Evolutionary conservation across 2,888 invertebrate genomes (phyloP).

Genomic region (Carabus problematicus): DNA sequence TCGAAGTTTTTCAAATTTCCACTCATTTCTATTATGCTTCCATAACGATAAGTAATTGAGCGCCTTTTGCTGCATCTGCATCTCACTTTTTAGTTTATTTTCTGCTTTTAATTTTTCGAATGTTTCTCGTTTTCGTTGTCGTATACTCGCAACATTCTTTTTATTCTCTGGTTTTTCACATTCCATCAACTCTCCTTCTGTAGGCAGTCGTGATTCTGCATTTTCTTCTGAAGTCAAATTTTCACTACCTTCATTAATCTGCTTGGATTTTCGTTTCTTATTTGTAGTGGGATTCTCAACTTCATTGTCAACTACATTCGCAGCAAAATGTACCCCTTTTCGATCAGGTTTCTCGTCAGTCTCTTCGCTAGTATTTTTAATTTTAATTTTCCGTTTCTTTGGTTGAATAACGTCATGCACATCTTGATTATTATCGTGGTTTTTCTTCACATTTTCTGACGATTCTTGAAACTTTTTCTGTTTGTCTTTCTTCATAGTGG

Average conservation of each 20-base stretch:
- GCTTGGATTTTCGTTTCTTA: slow-evolving; percentile 7
- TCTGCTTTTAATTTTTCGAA: slow-evolving; percentile 65
- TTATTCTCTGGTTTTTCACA: slow-evolving; percentile 54
- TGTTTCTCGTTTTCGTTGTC: slow-evolving; percentile 71
- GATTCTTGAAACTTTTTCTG: slow-evolving; percentile 65
- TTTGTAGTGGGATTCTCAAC: slow-evolving; percentile 15
- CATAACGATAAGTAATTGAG: slow-evolving; percentile 75
- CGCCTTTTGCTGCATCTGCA: slow-evolving; percentile 67
- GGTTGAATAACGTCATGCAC: not conserved
- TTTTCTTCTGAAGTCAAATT: not conserved
- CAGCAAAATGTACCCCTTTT: slow-evolving; percentile 31
- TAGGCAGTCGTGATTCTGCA: slow-evolving; percentile 12
- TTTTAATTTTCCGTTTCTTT: not conserved
- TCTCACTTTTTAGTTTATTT: slow-evolving; percentile 63
- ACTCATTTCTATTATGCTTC: slow-evolving; percentile 72
- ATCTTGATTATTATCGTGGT: not conserved
- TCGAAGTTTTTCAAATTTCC: slow-evolving; percentile 82
- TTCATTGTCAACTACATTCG: slow-evolving; percentile 31
- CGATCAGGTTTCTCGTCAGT: not conserved
- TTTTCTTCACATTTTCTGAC: slow-evolving; percentile 49
- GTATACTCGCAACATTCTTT: slow-evolving; percentile 63
- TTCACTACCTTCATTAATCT: too few relatives aligned
- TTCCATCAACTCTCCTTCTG: slow-evolving; percentile 37
- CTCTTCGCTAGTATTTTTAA: slow-evolving; percentile 9
- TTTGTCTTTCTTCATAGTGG: too few relatives aligned